Evolutionary conservation across 2,113 vertebrate genomes (phyloP).

Genomic region (Chionodraco myersi): DNA sequence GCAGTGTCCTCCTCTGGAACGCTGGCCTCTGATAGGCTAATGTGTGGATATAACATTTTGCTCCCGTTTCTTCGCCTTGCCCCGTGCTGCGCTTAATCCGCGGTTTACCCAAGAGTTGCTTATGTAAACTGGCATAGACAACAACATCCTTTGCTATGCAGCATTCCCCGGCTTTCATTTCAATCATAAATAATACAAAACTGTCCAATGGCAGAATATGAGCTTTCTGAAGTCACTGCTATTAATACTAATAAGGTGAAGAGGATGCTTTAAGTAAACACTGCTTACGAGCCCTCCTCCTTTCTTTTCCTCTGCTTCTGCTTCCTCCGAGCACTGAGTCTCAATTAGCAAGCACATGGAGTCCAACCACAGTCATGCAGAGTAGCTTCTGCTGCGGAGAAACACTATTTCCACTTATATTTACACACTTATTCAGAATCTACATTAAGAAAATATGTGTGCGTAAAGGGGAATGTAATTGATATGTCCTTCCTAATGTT

Average conservation of each 20-base stretch:
- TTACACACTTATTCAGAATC: constrained; percentile 43
- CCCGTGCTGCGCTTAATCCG: constrained; percentile 54
- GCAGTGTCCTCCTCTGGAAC: constrained; percentile 35
- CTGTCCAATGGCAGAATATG: constrained; percentile 81
- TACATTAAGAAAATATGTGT: constrained; percentile 42
- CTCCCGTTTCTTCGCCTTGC: constrained; percentile 44
- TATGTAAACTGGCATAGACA: constrained; percentile 75
- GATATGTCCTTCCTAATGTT: constrained; percentile 41
- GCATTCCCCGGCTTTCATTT: constrained; percentile 75
- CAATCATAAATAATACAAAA: constrained; percentile 84
- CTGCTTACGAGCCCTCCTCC: constrained; percentile 68
- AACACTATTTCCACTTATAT: constrained; percentile 43
- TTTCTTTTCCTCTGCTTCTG: constrained; percentile 2
- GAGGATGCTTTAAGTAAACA: constrained; percentile 75
- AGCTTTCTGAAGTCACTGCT: constrained; percentile 82
- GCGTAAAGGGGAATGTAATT: constrained; percentile 44
- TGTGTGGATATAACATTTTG: constrained; percentile 70
- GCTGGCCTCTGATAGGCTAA: constrained; percentile 32
- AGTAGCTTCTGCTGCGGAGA: constrained; percentile 37
- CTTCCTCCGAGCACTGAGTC: constrained; percentile 49
- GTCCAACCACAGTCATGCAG: constrained; percentile 43
- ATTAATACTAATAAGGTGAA: constrained; percentile 85
- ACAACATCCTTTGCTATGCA: constrained; percentile 76
- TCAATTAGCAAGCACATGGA: constrained; percentile 70
- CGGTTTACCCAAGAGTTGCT: constrained; percentile 74